Base-by-base conservation (phyloP, 1,140 invertebrate genomes). In the Littorina saxatilis region DNA sequence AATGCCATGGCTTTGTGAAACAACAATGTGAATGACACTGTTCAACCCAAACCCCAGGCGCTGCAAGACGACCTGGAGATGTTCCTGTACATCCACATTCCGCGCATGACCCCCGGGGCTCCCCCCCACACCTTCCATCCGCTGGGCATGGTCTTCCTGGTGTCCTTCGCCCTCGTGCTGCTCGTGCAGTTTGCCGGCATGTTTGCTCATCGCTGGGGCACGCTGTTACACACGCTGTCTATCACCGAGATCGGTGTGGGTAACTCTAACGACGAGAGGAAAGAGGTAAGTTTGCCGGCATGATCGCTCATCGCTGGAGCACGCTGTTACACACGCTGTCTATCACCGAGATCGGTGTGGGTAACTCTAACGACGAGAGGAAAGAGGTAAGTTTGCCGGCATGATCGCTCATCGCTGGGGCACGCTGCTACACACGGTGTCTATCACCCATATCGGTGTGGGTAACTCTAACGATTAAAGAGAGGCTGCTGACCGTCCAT, bases 251-350 rank as follows among this genome's bases (percentile, higher is more conserved):
- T 90, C 13, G 86, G 82, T 2, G 85, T 87, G 37, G 83, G 84
- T 58, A 79, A 84, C 39, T 76, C 63, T 23, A 85, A 87, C 35
- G 88, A 82, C 9, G 87, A 90, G 47, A 86, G 86, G 70, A 85
- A 88, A 63, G 88, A 90, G 82, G 84, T 88, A 35, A 50, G 52
- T n/a, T 35, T 13, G 17, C 15, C 13, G 63, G 55, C 43, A 66
- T 66, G 93, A 85, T 94, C 43, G 86, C 92, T n/a, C 93, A 94
- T 85, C 82, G 93, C 85, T 99, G 99, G 92, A 98, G 98, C 88
- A 99, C 99, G 4, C 93, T 99, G 55, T 97, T 98, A 0, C 99
- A 99, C 91, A 99, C 99, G 87, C 94, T 99, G 88, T 97, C 98
- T 23, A 98, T 98, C 4, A 99, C 98, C 2, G 83, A 87, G 29